Evolutionary conservation across 2,113 vertebrate genomes (phyloP).

Genomic region (Petrocephalus zakoni): DNA sequence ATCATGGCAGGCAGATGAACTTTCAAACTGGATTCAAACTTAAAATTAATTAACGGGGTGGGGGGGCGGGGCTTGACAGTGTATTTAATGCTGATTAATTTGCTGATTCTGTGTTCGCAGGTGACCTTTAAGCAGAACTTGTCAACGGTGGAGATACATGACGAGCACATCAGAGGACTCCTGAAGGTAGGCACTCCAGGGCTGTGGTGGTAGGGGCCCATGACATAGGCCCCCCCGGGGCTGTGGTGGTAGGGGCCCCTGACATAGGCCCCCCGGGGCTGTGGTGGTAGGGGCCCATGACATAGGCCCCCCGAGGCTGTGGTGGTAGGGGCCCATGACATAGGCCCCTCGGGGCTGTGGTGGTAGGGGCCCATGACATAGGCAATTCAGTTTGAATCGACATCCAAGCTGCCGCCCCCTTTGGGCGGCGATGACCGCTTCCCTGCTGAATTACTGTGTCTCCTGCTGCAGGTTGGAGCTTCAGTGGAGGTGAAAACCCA

Average conservation of each 20-base stretch:
- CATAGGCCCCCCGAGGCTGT: no score
- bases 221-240: neutral
- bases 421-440: no score
- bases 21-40: neutral
- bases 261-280: neutral
- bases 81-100: no score
- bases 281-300: no score
- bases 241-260: neutral
- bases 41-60: neutral
- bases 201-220: neutral
- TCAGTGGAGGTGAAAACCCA: conserved; percentile 91
- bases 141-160: conserved; percentile 89
- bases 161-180: conserved; percentile 92
- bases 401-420: no score
- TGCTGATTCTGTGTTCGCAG: conserved; percentile 51
- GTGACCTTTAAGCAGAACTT: conserved; percentile 93
- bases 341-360: no score
- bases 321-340: no score
- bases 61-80: neutral
- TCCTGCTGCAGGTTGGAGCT: conserved; percentile 75
- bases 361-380: no score
- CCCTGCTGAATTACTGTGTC: neutral
- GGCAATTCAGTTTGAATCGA: neutral
- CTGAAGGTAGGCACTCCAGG: conserved; percentile 78
- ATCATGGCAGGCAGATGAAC: neutral